Evolutionary conservation across 2,888 invertebrate genomes (phyloP).

Genomic region (Hyppa rectilinea): DNA sequence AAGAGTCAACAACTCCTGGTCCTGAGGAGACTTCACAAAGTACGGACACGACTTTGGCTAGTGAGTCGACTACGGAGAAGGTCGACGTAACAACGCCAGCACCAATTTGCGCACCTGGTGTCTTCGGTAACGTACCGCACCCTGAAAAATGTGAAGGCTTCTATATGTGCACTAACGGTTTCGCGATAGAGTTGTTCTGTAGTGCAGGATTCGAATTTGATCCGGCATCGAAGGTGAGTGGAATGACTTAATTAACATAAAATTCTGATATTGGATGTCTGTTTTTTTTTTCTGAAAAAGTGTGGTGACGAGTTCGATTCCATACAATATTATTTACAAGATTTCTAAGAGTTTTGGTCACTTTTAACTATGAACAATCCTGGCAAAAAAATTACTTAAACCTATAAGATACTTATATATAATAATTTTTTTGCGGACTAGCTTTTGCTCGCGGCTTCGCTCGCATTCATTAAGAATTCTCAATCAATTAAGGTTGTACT

Average conservation of each 20-base stretch:
- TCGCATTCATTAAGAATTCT: no score
- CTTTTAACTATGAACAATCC: no score
- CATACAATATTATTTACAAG: no score
- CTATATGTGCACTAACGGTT: conserved; percentile 35
- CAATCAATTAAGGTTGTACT: no score
- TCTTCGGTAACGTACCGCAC: conserved; percentile 32
- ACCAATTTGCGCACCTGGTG: conserved; percentile 22
- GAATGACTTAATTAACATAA: not conserved
- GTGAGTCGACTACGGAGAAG: not conserved
- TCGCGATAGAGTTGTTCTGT: conserved; percentile 18
- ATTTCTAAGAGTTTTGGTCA: no score
- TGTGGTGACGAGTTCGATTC: no score
- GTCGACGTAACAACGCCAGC: conserved; percentile 14
- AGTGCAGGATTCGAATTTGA: conserved; percentile 32
- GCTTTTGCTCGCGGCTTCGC: no score
- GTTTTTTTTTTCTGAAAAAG: no score
- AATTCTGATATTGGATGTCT: not conserved
- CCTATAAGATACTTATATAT: no score
- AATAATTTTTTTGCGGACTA: no score
- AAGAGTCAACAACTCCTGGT: conserved; percentile 6
- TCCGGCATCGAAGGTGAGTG: conserved; percentile 12
- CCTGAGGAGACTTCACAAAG: not conserved
- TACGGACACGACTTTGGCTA: conserved; percentile 21
- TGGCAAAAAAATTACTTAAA: no score
- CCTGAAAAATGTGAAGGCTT: conserved; percentile 46